A percentile compares a stretch with the other conserved stretches of the same genome.
Conservation (phyloP, 2,888 invertebrate genomes). For the Synanthedon formicaeformis region DNA sequence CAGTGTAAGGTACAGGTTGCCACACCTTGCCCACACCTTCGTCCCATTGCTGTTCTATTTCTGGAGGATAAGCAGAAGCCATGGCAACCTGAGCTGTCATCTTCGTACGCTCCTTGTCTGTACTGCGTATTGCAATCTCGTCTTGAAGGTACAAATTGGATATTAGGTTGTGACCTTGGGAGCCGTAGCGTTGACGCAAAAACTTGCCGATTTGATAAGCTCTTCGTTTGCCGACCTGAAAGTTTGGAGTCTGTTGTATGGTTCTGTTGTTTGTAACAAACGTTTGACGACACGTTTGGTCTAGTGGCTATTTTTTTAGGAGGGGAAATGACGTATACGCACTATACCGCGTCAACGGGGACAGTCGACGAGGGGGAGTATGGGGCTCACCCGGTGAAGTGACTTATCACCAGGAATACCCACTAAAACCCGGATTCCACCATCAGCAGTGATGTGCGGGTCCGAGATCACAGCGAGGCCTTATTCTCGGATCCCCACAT, state of each 20-base stretch:
- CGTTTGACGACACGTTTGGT: not conserved
- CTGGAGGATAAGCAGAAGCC: conserved; percentile 52
- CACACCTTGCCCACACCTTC: conserved; percentile 47
- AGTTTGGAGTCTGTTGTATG: not conserved
- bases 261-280: not conserved
- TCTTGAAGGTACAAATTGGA: conserved; percentile 39
- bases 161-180: conserved; percentile 27
- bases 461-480: too few relatives aligned
- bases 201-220: conserved; percentile 50
- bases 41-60: conserved; percentile 51
- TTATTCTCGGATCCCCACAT: too few relatives aligned
- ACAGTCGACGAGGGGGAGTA: too few relatives aligned
- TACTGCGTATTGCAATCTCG: conserved; percentile 43
- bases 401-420: too few relatives aligned
- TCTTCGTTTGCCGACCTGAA: conserved; percentile 42
- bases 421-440: too few relatives aligned
- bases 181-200: conserved; percentile 40
- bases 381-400: too few relatives aligned
- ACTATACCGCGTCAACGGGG: too few relatives aligned
- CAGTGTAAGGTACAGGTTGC: conserved; percentile 53
- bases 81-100: conserved; percentile 53
- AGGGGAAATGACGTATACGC: too few relatives aligned
- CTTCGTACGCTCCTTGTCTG: conserved; percentile 58
- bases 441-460: too few relatives aligned
- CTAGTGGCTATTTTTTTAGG: too few relatives aligned